Conservation (phyloP, 2,888 invertebrate species). For the Melinaea marsaeus region DNA sequence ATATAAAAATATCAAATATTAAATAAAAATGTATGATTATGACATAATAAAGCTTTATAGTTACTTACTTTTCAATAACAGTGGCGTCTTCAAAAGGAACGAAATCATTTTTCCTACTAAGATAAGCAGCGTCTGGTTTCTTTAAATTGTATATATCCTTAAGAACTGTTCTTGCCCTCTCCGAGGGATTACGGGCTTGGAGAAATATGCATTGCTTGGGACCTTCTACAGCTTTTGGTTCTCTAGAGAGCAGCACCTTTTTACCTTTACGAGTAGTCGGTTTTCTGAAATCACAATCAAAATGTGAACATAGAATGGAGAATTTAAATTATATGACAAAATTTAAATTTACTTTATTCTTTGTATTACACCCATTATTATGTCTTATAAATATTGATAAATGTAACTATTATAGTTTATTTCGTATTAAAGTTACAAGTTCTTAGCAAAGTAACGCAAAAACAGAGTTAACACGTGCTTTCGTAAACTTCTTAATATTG, state of each 20-base stretch:
- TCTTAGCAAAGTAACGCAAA: too few relatives aligned
- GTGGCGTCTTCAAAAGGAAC: conserved; percentile 95
- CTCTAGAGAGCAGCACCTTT: conserved; percentile 86
- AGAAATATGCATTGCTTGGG: conserved; percentile 90
- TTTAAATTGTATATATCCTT: conserved; percentile 93
- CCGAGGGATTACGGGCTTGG: conserved; percentile 89
- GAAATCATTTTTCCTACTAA: conserved; percentile 90
- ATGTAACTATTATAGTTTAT: too few relatives aligned
- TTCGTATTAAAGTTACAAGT: too few relatives aligned
- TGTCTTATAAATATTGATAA: not conserved
- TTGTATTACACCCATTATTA: conserved; percentile 34
- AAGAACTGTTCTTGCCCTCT: conserved; percentile 82
- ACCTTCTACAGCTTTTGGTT: conserved; percentile 93
- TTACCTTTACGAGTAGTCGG: conserved; percentile 93
- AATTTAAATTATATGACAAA: not conserved
- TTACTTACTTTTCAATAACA: conserved; percentile 84
- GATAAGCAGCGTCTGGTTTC: conserved; percentile 88
- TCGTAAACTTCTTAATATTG: too few relatives aligned
- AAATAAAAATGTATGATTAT: too few relatives aligned
- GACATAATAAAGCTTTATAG: not conserved
- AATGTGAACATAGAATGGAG: not conserved
- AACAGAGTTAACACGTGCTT: too few relatives aligned
- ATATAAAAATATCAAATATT: too few relatives aligned
- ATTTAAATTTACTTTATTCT: conserved; percentile 32
- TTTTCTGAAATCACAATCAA: conserved; percentile 79